These are phyloP conservation scores for Drosophila helvetica DNA, from an alignment of 2,888 invertebrate genomes.

Conservation along the genomic window DNA sequence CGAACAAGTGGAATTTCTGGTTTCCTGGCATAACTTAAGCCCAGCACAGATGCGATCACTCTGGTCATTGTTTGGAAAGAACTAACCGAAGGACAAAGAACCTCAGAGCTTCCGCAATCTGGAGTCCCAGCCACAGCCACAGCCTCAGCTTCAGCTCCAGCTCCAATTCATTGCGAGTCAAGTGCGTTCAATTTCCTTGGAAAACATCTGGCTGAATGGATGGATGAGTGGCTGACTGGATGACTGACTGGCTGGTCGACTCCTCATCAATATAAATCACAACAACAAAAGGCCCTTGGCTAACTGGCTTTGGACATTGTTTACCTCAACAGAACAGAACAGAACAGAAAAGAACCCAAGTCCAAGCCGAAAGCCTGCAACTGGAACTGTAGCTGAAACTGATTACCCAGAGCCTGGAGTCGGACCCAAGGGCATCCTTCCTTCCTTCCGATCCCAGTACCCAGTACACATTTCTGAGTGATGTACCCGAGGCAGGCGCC, in stretches of 20 bases:
- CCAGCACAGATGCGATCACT: constrained; percentile 27
- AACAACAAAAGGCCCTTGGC: constrained; percentile 66
- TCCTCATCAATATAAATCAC: constrained; percentile 74
- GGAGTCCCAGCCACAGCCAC: neutral
- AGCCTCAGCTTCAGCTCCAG: neutral
- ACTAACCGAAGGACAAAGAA: constrained; percentile 16
- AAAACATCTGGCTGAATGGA: neutral
- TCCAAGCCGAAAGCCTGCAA: neutral
- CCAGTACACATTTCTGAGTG: constrained; percentile 35
- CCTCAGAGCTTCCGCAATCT: constrained; percentile 6
- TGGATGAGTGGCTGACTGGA: neutral
- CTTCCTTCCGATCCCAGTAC: neutral
- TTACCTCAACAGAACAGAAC: constrained; percentile 46
- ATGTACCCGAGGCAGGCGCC: constrained; percentile 17
- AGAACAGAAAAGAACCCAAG: constrained; percentile 7
- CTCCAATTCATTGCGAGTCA: constrained; percentile 53
- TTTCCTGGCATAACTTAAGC: constrained; percentile 34
- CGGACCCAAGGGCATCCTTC: neutral
- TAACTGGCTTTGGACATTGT: constrained; percentile 69
- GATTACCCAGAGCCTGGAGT: constrained; percentile 5
- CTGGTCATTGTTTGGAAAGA: constrained; percentile 32
- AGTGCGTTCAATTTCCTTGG: constrained; percentile 58
- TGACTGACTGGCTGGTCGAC: neutral
- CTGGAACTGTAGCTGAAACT: neutral
- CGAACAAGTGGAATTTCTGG: constrained; percentile 22